These are phyloP conservation scores for Drosophila affinis DNA, from an alignment of 2,888 invertebrate species.

Conservation along the genomic window DNA sequence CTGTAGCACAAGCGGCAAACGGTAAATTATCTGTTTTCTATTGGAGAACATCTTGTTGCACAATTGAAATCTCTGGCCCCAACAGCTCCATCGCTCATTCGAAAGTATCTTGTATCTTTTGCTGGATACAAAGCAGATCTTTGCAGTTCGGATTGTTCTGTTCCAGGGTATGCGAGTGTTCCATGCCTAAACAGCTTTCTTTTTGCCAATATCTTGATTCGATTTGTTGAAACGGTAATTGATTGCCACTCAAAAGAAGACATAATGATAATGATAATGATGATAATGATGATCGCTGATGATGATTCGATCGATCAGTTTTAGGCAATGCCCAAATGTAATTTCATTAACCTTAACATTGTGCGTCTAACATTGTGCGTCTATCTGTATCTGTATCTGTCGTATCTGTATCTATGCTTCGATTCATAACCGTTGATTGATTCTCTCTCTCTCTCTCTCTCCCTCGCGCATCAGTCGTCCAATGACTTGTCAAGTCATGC, in stretches of 20 bases:
- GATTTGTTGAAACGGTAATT: constrained; percentile 37
- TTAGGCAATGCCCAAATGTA: constrained; percentile 35
- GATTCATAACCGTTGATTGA: constrained; percentile 31
- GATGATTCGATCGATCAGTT: constrained; percentile 18
- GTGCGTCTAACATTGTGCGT: constrained; percentile 30
- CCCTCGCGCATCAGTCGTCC: constrained; percentile 21
- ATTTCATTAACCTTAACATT: constrained; percentile 49
- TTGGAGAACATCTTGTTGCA: constrained; percentile 9
- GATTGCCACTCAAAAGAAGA: constrained; percentile 31
- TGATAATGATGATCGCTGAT: background rate
- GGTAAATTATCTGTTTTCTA: constrained; percentile 50
- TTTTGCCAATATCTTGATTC: constrained; percentile 25
- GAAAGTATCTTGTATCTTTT: background rate
- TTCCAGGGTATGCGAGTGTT: background rate
- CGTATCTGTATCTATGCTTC: background rate
- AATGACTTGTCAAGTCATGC: constrained; percentile 49
- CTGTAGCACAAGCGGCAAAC: constrained; percentile 34
- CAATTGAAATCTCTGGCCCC: constrained; percentile 7
- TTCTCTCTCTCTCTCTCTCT: constrained; percentile 39
- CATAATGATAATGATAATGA: background rate
- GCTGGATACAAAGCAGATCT: background rate
- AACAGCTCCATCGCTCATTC: background rate
- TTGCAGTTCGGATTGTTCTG: too few species aligned
- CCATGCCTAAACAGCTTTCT: background rate
- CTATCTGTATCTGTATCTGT: background rate